phyloP scores from a whole-genome alignment of 2,888 invertebrate genomes.

The Sepioteuthis lessoniana region DNA sequence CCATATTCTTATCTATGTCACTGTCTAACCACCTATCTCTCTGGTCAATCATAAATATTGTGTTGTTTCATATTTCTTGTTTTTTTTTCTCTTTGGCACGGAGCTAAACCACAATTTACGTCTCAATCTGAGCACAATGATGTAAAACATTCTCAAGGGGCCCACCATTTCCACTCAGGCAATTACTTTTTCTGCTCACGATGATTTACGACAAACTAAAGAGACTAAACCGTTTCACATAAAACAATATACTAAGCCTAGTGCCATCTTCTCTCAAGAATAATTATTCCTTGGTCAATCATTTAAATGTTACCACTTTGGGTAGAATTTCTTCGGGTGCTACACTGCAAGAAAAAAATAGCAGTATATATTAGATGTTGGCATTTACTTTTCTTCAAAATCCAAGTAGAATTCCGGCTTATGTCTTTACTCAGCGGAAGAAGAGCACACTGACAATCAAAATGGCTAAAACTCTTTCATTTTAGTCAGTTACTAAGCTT shows the following conservation, averaged over 20 bases:
- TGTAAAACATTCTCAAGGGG: neutral
- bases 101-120: neutral
- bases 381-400: neutral
- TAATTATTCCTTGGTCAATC: neutral
- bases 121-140: constrained; percentile 33
- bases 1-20: neutral
- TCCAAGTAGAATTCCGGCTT: neutral
- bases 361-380: neutral
- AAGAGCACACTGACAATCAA: too few species aligned
- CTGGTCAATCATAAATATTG: neutral
- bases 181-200: constrained; percentile 7
- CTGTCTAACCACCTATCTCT: neutral
- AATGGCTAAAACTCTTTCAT: too few species aligned
- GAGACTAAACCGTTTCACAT: neutral
- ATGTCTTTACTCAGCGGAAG: too few species aligned
- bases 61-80: neutral
- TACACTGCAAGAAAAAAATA: neutral
- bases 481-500: too few species aligned
- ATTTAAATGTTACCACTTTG: neutral
- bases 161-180: neutral
- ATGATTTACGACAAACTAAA: constrained; percentile 15
- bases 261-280: neutral
- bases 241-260: neutral
- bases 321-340: neutral
- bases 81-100: neutral